Evolutionary conservation across 1,140 invertebrate genomes (phyloP).

Genomic region (Trigoniulus corallinus): DNA sequence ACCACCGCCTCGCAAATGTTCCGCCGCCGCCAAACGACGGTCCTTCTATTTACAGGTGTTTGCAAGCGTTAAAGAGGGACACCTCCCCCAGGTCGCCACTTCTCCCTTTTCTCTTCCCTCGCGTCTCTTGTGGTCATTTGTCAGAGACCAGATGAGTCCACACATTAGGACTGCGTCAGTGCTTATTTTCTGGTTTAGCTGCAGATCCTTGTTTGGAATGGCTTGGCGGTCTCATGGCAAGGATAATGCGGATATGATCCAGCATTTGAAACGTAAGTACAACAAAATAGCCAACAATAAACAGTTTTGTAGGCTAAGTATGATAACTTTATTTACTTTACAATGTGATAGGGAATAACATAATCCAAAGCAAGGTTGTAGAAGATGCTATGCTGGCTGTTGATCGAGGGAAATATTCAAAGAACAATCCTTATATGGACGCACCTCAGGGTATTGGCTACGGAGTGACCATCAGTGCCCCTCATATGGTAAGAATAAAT

Average conservation of each 20-base stretch:
- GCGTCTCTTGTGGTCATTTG: too few species aligned
- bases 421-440: constrained; percentile 52
- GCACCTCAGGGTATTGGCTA: constrained; percentile 35
- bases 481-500: constrained; percentile 70
- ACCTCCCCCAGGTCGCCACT: too few species aligned
- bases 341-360: constrained; percentile 53
- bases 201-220: constrained; percentile 21
- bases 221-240: constrained; percentile 64
- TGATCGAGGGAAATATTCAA: constrained; percentile 66
- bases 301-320: background rate
- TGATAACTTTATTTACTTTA: background rate
- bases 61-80: too few species aligned
- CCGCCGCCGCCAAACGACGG: too few species aligned
- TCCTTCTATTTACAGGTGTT: too few species aligned
- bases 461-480: constrained; percentile 89
- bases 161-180: too few species aligned
- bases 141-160: too few species aligned
- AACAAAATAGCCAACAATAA: background rate
- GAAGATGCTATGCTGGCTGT: constrained; percentile 66
- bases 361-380: constrained; percentile 61
- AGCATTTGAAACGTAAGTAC: constrained; percentile 57
- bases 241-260: constrained; percentile 65
- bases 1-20: too few species aligned
- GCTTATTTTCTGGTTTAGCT: constrained; percentile 2
- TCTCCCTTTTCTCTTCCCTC: too few species aligned